These are phyloP conservation scores for Torymus texanus DNA, from an alignment of 2,888 invertebrate genomes.

Conservation along the genomic window DNA sequence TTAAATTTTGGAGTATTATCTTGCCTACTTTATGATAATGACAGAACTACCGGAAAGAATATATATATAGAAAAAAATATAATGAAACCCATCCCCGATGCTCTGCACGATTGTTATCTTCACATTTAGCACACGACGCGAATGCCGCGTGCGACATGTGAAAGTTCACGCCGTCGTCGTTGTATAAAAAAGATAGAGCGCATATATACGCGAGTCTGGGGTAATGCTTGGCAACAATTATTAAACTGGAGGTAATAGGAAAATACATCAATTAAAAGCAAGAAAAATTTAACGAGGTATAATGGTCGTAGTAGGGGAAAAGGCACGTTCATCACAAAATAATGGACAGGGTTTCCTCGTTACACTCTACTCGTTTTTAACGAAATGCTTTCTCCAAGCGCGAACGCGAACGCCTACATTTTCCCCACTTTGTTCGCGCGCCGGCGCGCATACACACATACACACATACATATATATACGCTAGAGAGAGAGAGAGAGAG, in stretches of 20 bases:
- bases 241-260: conserved; percentile 53
- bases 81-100: conserved; percentile 10
- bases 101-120: conserved; percentile 32
- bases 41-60: neutral
- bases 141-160: conserved; percentile 16
- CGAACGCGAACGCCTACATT: conserved; percentile 22
- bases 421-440: conserved; percentile 65
- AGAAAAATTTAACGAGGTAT: conserved; percentile 57
- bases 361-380: conserved; percentile 57
- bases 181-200: conserved; percentile 2
- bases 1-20: neutral
- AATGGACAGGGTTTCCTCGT: conserved; percentile 57
- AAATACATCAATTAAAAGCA: conserved; percentile 58
- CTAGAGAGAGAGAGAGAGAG: no score
- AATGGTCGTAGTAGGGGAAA: conserved; percentile 51
- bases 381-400: conserved; percentile 61
- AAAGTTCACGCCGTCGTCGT: conserved; percentile 29
- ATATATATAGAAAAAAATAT: neutral
- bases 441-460: conserved; percentile 22
- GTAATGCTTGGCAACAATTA: conserved; percentile 56
- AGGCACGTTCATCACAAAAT: conserved; percentile 56
- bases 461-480: no score
- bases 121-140: neutral
- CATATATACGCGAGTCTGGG: conserved; percentile 6
- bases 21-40: neutral